Conservation (phyloP, 1,140 invertebrate species). For the Diorhabda sublineata region DNA sequence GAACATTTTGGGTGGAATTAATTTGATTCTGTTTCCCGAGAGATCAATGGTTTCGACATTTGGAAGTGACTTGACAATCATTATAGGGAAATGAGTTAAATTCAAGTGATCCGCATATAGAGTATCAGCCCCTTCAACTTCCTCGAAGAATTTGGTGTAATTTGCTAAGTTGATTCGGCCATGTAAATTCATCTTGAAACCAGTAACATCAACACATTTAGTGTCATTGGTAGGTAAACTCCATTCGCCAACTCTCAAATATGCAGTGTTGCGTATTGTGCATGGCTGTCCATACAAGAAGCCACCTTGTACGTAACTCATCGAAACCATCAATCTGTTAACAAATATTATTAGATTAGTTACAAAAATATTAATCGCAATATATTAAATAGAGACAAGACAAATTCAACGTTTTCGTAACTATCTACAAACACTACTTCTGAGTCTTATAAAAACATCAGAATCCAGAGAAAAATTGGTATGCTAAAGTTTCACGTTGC, state of each 20-base stretch:
- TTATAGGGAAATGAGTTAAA: conserved; percentile 28
- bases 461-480: too few relatives aligned
- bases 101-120: conserved; percentile 38
- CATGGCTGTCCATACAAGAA: conserved; percentile 32
- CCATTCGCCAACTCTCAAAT: conserved; percentile 23
- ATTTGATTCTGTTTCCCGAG: conserved; percentile 31
- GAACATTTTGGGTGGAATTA: conserved; percentile 26
- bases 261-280: conserved; percentile 31
- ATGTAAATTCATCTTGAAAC: conserved; percentile 13
- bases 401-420: too few relatives aligned
- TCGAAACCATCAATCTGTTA: not conserved
- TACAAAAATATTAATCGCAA: too few relatives aligned
- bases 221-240: conserved; percentile 26
- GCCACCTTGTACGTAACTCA: not conserved
- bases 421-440: too few relatives aligned
- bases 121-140: conserved; percentile 28
- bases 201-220: conserved; percentile 37
- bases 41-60: conserved; percentile 36
- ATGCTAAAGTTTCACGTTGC: too few relatives aligned
- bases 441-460: too few relatives aligned
- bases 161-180: conserved; percentile 17
- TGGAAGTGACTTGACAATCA: conserved; percentile 24
- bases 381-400: too few relatives aligned
- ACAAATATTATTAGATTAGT: not conserved
- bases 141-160: conserved; percentile 21